Conservation (phyloP, 2,888 invertebrate species). For the Xestia xanthographa region DNA sequence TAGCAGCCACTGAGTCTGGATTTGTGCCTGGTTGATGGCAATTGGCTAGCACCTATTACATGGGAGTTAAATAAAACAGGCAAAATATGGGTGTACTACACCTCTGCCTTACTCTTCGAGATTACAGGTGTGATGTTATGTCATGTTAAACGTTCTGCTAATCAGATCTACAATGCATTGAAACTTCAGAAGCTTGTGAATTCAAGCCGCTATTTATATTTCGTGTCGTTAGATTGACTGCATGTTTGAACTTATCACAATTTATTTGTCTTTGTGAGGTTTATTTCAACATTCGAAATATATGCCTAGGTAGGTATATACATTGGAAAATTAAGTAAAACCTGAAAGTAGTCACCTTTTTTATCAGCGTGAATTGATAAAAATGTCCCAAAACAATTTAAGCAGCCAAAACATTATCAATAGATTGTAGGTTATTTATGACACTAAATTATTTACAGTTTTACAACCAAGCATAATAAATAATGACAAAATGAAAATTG, state of each 20-base stretch:
- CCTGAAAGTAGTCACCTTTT: neutral
- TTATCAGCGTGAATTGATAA: constrained; percentile 7
- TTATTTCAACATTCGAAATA: neutral
- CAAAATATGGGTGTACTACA: neutral
- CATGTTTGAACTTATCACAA: constrained; percentile 14
- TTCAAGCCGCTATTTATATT: constrained; percentile 4
- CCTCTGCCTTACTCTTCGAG: neutral
- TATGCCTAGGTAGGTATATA: too few species aligned
- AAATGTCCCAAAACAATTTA: constrained; percentile 19
- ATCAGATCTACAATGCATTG: constrained; percentile 2
- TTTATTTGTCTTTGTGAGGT: neutral
- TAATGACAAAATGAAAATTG: constrained; percentile 30
- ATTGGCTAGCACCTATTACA: too few species aligned
- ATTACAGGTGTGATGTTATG: neutral
- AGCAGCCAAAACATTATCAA: constrained; percentile 11
- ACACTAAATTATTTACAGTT: constrained; percentile 26
- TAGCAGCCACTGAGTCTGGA: too few species aligned
- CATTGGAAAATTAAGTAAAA: neutral
- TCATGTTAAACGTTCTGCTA: neutral
- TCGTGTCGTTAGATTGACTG: constrained; percentile 22
- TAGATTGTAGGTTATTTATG: constrained; percentile 11
- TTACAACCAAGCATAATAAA: constrained; percentile 12
- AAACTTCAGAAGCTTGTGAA: constrained; percentile 1
- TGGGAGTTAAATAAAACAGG: too few species aligned
- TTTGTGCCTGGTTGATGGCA: too few species aligned